Conservation (phyloP, 2,888 invertebrate species). For the Xylophagus ater region DNA sequence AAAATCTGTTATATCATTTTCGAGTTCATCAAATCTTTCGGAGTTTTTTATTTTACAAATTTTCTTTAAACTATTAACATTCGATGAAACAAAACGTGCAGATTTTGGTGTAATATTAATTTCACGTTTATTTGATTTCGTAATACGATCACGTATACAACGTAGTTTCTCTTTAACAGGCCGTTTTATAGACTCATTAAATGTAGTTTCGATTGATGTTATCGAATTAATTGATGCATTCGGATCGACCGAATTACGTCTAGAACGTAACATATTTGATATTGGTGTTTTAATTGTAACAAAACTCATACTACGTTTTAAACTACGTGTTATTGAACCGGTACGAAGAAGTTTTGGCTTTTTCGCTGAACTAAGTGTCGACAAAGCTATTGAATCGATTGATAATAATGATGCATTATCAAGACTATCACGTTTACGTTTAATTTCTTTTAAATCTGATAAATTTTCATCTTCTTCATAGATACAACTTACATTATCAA, state of each 20-base stretch:
- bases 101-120: slow-evolving; percentile 15
- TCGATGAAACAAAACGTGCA: slow-evolving; percentile 9
- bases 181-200: slow-evolving; percentile 34
- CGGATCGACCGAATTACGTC: slow-evolving; percentile 26
- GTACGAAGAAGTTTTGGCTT: slow-evolving; percentile 37
- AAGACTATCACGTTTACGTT: slow-evolving; percentile 36
- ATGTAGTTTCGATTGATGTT: slow-evolving; percentile 31
- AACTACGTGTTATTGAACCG: slow-evolving; percentile 35
- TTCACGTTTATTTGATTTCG: slow-evolving; percentile 25
- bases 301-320: slow-evolving; percentile 38
- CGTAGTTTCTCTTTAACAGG: slow-evolving; percentile 35
- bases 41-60: slow-evolving; percentile 8
- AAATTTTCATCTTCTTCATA: slow-evolving; percentile 39
- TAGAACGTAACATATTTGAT: slow-evolving; percentile 25
- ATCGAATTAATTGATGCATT: slow-evolving; percentile 34
- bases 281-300: slow-evolving; percentile 35
- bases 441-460: slow-evolving; percentile 29
- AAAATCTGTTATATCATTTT: slow-evolving; percentile 25
- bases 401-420: slow-evolving; percentile 36
- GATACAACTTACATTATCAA: slow-evolving; percentile 11
- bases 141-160: slow-evolving; percentile 32
- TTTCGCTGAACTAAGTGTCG: slow-evolving; percentile 27
- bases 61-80: slow-evolving; percentile 11
- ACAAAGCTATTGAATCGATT: slow-evolving; percentile 31
- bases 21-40: slow-evolving; percentile 11